Conservation (phyloP, 2,797 vertebrate species). For the Erithacus rubecula region DNA sequence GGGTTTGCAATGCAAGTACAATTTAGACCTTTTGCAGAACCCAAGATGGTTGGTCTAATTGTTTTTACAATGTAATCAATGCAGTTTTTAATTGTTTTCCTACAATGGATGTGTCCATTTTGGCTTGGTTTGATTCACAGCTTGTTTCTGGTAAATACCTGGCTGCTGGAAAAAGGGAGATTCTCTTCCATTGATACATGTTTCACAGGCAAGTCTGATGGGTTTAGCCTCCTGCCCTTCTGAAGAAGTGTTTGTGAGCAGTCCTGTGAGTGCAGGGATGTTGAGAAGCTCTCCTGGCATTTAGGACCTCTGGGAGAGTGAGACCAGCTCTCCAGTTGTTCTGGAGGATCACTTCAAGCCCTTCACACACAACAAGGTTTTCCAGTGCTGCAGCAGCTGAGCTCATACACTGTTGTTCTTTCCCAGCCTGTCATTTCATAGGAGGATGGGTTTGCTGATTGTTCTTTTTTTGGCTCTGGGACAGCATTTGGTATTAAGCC, state of each 20-base stretch:
- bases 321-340: not conserved
- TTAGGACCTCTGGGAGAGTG: not conserved
- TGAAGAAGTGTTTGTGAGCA: not conserved
- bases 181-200: not conserved
- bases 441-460: conserved; percentile 16
- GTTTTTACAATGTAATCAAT: conserved; percentile 70
- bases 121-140: conserved; percentile 63
- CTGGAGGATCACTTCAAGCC: not conserved
- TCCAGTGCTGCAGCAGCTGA: not conserved
- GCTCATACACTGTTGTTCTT: not conserved
- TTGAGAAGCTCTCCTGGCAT: not conserved
- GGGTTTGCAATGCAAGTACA: conserved; percentile 63
- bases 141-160: conserved; percentile 62
- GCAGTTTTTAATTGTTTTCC: conserved; percentile 70
- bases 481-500: not conserved
- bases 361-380: not conserved
- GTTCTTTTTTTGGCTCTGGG: not conserved
- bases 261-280: not conserved
- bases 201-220: not conserved
- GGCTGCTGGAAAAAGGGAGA: conserved; percentile 48
- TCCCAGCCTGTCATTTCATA: not conserved
- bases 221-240: conserved; percentile 22
- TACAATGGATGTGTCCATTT: conserved; percentile 55
- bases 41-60: conserved; percentile 49
- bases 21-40: conserved; percentile 62